Conservation (phyloP, 2,888 invertebrate species). For the Lordiphosa fenestrarum region DNA sequence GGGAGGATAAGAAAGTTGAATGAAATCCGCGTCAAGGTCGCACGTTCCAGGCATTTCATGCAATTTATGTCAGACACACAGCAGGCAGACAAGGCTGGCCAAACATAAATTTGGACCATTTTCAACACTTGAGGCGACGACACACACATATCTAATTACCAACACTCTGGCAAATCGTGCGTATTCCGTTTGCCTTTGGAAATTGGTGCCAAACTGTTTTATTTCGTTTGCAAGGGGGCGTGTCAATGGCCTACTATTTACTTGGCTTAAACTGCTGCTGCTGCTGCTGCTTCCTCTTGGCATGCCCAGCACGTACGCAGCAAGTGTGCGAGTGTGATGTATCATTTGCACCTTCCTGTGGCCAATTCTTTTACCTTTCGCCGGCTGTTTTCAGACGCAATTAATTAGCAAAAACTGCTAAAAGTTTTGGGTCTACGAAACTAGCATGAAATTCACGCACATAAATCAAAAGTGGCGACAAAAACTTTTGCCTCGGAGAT, state of each 20-base stretch:
- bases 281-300: conserved; percentile 15
- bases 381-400: conserved; percentile 49
- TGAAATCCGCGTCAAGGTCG: conserved; percentile 41
- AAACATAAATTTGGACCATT: conserved; percentile 51
- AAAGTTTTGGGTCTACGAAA: conserved; percentile 38
- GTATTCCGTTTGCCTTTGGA: conserved; percentile 27
- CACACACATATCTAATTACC: conserved; percentile 34
- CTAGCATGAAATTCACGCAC: conserved; percentile 49
- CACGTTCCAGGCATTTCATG: conserved; percentile 46
- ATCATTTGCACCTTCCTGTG: conserved; percentile 46
- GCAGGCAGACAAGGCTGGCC: conserved; percentile 24
- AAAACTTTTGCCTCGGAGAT: conserved; percentile 39
- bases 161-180: conserved; percentile 10
- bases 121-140: conserved; percentile 55
- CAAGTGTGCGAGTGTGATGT: conserved; percentile 22
- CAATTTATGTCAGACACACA: conserved; percentile 42
- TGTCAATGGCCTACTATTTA: conserved; percentile 32
- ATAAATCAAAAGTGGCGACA: conserved; percentile 56
- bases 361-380: conserved; percentile 46
- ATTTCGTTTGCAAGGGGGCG: conserved; percentile 47
- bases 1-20: conserved; percentile 9
- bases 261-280: conserved; percentile 1
- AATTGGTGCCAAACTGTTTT: conserved; percentile 44
- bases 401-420: conserved; percentile 54
- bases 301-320: conserved; percentile 55